phyloP scores from a whole-genome alignment of 2,113 vertebrate species.

The Meriones unguiculatus region DNA sequence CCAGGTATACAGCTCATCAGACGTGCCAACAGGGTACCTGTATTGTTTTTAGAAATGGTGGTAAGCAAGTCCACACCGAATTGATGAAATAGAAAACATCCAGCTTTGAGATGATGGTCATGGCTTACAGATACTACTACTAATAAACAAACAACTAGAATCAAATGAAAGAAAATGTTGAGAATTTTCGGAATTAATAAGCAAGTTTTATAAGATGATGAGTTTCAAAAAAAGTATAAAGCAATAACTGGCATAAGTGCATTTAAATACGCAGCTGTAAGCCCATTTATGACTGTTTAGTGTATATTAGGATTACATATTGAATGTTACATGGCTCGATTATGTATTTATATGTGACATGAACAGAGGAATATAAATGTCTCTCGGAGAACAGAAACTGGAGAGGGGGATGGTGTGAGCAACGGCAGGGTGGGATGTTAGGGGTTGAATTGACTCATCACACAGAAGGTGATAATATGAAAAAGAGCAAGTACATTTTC shows the following conservation, averaged over 20 bases:
- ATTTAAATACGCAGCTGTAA: neutral
- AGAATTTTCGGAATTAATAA: neutral
- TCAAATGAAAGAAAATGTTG: slow-evolving; percentile 7
- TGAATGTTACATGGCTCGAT: neutral
- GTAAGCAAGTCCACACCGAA: neutral
- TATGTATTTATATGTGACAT: neutral
- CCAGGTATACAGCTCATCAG: neutral
- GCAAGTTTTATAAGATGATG: neutral
- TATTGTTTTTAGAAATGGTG: neutral
- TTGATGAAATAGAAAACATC: neutral
- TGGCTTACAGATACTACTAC: neutral
- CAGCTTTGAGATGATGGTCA: neutral
- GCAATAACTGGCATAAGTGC: neutral
- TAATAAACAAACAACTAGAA: neutral
- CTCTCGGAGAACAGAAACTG: no score
- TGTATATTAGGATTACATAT: neutral
- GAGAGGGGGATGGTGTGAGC: neutral
- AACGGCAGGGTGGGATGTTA: neutral
- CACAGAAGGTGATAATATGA: neutral
- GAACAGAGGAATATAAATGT: neutral
- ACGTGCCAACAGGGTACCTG: neutral
- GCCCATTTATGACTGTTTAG: neutral
- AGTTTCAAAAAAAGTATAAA: neutral
- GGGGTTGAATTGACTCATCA: neutral
- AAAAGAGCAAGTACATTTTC: neutral